These are phyloP conservation scores for Varanus salvator DNA, from an alignment of 2,113 vertebrate species.

Conservation along the genomic window DNA sequence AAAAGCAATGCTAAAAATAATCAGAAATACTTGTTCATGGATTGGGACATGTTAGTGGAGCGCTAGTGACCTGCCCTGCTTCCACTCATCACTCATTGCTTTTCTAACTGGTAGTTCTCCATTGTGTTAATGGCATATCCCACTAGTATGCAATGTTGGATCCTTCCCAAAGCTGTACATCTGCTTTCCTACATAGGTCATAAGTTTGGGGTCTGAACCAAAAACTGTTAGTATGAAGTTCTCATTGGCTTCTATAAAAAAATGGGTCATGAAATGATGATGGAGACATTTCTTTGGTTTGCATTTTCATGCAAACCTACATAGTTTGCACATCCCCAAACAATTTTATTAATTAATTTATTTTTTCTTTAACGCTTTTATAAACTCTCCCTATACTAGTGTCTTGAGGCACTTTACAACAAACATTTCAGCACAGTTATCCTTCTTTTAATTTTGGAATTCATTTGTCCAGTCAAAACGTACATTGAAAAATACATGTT, in stretches of 20 bases:
- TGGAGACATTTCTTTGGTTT: neutral
- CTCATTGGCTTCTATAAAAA: neutral
- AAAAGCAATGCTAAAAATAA: neutral
- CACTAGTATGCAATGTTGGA: too few relatives aligned
- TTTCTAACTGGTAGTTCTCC: too few relatives aligned
- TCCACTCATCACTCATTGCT: too few relatives aligned
- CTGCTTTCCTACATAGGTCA: too few relatives aligned
- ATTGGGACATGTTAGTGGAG: neutral
- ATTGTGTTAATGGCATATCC: too few relatives aligned
- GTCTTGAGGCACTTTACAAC: too few relatives aligned
- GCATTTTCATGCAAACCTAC: neutral
- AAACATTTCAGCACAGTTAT: neutral
- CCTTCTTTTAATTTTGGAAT: neutral
- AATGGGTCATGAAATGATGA: neutral
- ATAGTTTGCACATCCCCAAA: neutral
- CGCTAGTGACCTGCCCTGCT: neutral
- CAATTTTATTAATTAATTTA: neutral
- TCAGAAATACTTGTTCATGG: neutral
- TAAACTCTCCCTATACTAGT: too few relatives aligned
- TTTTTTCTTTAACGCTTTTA: too few relatives aligned
- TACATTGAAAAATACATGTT: neutral
- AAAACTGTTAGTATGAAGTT: neutral
- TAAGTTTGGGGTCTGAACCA: neutral
- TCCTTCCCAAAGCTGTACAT: neutral
- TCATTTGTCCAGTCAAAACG: neutral